Conservation (phyloP, 2,888 invertebrate species). For the Troides helena region DNA sequence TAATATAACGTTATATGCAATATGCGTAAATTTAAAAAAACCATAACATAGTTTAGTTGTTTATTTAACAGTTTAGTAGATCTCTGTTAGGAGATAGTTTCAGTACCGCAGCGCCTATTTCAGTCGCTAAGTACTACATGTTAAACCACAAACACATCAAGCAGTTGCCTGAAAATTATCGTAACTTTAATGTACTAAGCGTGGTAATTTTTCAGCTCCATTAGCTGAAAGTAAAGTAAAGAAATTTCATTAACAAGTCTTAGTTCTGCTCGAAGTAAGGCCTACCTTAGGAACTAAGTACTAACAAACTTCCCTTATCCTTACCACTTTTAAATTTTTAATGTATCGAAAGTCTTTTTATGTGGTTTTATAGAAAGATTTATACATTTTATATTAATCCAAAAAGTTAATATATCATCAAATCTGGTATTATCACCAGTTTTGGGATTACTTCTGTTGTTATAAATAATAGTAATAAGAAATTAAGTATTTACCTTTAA, state of each 20-base stretch:
- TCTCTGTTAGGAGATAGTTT: too few relatives aligned
- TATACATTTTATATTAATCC: neutral
- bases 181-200: neutral
- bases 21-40: too few relatives aligned
- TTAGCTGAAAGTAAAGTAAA: neutral
- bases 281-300: neutral
- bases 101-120: too few relatives aligned
- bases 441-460: too few relatives aligned
- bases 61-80: too few relatives aligned
- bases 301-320: neutral
- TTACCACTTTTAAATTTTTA: neutral
- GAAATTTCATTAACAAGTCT: neutral
- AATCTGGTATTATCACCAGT: too few relatives aligned
- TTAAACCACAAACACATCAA: neutral
- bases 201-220: neutral
- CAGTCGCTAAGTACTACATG: too few relatives aligned
- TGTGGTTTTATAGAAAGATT: neutral
- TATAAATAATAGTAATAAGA: too few relatives aligned
- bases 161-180: neutral
- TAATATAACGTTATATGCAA: too few relatives aligned
- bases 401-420: neutral
- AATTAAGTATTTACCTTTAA: too few relatives aligned
- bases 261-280: neutral
- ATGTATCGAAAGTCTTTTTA: neutral
- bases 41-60: too few relatives aligned